These are phyloP conservation scores for Manis crassicaudata DNA, from an alignment of 2,797 vertebrate genomes.

Conservation along the genomic window DNA sequence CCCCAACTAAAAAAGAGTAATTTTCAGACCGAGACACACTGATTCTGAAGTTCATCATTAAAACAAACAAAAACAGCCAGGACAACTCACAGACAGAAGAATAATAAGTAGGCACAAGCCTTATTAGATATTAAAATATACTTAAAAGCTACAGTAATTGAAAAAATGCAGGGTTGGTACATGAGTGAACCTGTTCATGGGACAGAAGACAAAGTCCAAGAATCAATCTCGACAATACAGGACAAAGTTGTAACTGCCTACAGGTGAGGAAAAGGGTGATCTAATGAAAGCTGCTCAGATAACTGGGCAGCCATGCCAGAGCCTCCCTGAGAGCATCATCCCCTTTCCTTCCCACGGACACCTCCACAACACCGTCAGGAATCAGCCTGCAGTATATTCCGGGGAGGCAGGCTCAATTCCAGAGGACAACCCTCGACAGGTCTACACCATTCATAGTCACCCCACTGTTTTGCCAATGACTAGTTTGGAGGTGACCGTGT, in stretches of 20 bases:
- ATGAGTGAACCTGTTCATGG: not conserved
- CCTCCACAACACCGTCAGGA: too few relatives aligned
- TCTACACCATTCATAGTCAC: rapidly evolving
- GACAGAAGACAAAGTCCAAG: not conserved
- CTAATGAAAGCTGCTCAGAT: rapidly evolving
- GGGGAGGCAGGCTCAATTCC: not conserved
- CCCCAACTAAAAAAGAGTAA: not conserved
- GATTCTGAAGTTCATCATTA: not conserved
- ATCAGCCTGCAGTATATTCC: rapidly evolving
- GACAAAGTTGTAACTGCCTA: too few relatives aligned
- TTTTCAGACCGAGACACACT: not conserved
- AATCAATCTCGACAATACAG: not conserved
- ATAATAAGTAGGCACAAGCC: not conserved
- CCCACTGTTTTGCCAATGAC: rapidly evolving
- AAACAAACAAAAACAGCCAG: not conserved
- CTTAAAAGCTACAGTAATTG: not conserved
- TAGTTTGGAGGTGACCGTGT: too few relatives aligned
- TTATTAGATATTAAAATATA: not conserved
- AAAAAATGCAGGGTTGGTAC: not conserved
- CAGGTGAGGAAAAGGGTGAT: rapidly evolving
- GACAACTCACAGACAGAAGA: not conserved
- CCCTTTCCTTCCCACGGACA: not conserved
- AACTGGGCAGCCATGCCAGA: rapidly evolving
- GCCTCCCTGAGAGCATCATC: not conserved
- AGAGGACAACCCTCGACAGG: rapidly evolving